A percentile compares a stretch with the other conserved stretches of the same genome.
Evolutionary conservation across 2,888 invertebrate genomes (phyloP).

Genomic region (Orchesella flavescens): DNA sequence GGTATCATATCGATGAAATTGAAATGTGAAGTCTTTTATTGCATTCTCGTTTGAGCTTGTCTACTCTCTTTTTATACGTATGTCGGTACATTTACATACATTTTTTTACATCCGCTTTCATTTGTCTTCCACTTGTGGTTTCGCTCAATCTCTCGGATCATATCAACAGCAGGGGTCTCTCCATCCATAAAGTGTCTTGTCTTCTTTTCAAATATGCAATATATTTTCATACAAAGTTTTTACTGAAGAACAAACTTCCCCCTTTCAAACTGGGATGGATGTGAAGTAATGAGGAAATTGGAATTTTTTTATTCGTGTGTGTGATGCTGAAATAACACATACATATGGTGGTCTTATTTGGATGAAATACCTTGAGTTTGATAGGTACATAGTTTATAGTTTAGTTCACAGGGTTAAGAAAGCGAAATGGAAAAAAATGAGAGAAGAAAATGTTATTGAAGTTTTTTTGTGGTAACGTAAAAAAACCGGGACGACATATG

Average conservation of each 20-base stretch:
- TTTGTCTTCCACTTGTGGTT: constrained; percentile 2
- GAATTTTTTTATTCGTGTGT: constrained; percentile 26
- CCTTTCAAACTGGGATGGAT: constrained; percentile 15
- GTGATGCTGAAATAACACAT: background rate
- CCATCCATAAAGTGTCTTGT: background rate
- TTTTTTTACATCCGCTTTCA: background rate
- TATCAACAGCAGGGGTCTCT: background rate
- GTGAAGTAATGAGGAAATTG: constrained; percentile 30
- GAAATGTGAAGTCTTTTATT: background rate
- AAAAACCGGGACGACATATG: constrained; percentile 20
- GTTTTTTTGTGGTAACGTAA: constrained; percentile 25
- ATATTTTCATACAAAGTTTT: background rate
- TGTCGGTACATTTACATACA: too few relatives aligned
- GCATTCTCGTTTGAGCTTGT: too few relatives aligned
- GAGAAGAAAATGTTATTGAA: constrained; percentile 14
- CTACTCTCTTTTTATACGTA: too few relatives aligned
- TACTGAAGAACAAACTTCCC: constrained; percentile 20
- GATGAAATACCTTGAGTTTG: too few relatives aligned
- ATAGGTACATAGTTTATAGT: background rate
- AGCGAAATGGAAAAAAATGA: constrained; percentile 2
- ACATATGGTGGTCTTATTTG: background rate
- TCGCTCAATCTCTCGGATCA: background rate
- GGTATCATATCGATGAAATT: background rate
- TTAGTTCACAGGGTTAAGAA: background rate
- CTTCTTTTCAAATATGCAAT: constrained; percentile 17